Percentiles rank a stretch among this genome's conserved stretches.
These are phyloP conservation scores for Epizoanthus stellaris DNA, from an alignment of 92 coral and sea anemone species.

Conservation along the genomic window DNA sequence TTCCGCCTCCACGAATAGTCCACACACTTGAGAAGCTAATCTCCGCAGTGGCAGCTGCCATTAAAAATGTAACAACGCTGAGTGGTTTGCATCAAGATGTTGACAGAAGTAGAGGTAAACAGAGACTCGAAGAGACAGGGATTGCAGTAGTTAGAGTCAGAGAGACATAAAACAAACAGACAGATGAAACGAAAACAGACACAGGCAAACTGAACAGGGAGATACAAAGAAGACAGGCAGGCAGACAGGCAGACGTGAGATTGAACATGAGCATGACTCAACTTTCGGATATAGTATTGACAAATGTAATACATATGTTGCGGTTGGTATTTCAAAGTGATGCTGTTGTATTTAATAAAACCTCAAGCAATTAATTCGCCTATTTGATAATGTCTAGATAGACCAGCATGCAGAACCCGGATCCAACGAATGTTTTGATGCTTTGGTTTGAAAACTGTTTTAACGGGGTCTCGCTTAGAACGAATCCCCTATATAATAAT, in stretches of 20 bases:
- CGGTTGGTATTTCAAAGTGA: too few species aligned
- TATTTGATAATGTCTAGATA: too few species aligned
- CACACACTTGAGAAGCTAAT: slow-evolving; percentile 89
- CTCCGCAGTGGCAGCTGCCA: slow-evolving; percentile 76
- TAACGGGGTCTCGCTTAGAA: too few species aligned
- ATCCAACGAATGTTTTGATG: too few species aligned
- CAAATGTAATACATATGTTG: too few species aligned
- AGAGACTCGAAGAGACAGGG: not conserved
- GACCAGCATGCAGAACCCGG: too few species aligned
- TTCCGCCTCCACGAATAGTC: slow-evolving; percentile 92
- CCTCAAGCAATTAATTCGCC: too few species aligned
- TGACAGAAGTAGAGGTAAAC: not conserved
- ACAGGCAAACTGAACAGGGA: not conserved
- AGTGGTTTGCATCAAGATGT: not conserved
- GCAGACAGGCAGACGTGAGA: not conserved
- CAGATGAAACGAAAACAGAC: not conserved
- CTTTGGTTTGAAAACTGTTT: too few species aligned
- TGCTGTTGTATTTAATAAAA: too few species aligned
- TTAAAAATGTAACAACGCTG: not conserved
- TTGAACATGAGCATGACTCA: too few species aligned
- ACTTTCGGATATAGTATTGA: too few species aligned
- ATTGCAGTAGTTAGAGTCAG: not conserved
- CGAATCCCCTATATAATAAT: too few species aligned
- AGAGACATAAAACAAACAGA: not conserved
- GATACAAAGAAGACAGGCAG: not conserved